Percentiles rank a stretch among this genome's conserved stretches.
Evolutionary conservation across 2,797 vertebrate species (phyloP).

Genomic region (Chelmon rostratus): DNA sequence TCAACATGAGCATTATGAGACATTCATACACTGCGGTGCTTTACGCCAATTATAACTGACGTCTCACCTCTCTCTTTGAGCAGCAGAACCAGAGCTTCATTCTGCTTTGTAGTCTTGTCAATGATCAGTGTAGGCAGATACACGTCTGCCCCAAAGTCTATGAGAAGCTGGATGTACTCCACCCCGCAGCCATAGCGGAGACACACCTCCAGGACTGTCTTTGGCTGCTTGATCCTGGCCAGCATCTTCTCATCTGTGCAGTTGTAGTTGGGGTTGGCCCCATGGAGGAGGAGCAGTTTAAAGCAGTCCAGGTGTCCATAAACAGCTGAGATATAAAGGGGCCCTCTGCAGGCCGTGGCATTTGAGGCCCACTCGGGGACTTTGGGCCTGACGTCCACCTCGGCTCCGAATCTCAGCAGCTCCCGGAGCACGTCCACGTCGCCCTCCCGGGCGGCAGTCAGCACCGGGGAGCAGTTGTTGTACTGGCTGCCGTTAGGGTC

Average conservation of each 20-base stretch:
- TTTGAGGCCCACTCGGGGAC: constrained; percentile 90
- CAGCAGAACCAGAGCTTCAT: constrained; percentile 88
- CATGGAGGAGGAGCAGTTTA: constrained; percentile 89
- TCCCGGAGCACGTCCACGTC: constrained; percentile 85
- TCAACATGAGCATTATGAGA: constrained; percentile 4
- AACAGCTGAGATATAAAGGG: constrained; percentile 92
- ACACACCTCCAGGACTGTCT: constrained; percentile 93
- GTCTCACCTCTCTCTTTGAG: constrained; percentile 91
- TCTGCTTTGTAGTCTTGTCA: constrained; percentile 78
- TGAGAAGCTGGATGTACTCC: constrained; percentile 91
- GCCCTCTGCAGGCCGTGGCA: constrained; percentile 89
- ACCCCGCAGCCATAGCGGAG: constrained; percentile 88
- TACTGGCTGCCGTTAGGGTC: constrained; percentile 91
- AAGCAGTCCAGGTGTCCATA: constrained; percentile 95
- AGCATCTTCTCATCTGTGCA: constrained; percentile 90
- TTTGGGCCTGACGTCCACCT: constrained; percentile 89
- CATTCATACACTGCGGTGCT: neutral
- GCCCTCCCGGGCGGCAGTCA: constrained; percentile 92
- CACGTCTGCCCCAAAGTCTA: constrained; percentile 95
- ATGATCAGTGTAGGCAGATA: constrained; percentile 86
- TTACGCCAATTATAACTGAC: neutral
- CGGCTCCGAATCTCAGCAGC: constrained; percentile 88
- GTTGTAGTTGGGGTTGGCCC: constrained; percentile 94
- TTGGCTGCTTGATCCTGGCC: constrained; percentile 89
- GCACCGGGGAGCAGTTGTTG: constrained; percentile 94